phyloP scores from a whole-genome alignment of 2,113 vertebrate species.

The Syngnathoides biaculeatus region DNA sequence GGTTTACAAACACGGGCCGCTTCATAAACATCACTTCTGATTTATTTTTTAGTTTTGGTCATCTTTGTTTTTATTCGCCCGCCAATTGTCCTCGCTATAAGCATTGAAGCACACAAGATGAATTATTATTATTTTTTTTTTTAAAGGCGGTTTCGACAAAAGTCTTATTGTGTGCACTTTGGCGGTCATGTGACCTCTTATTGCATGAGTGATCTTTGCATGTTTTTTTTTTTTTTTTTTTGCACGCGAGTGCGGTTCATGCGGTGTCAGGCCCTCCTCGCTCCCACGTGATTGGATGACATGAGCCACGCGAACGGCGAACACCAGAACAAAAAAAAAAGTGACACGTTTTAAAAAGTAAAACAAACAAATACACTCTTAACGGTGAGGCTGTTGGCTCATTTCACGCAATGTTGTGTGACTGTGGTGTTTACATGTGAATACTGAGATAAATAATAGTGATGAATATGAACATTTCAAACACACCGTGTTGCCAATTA shows the following conservation, averaged over 20 bases:
- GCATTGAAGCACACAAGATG: not conserved
- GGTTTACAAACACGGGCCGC: slow-evolving; percentile 2
- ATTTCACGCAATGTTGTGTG: not conserved
- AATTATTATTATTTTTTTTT: no score
- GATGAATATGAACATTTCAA: slow-evolving; percentile 15
- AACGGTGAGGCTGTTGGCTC: not conserved
- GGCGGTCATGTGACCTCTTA: not conserved
- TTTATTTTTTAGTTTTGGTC: not conserved
- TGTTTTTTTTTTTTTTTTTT: not conserved
- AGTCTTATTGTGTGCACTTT: slow-evolving; percentile 7
- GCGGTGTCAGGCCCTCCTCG: not conserved
- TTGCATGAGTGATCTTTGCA: slow-evolving; percentile 7
- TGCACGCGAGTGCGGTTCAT: not conserved
- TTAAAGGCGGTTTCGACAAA: not conserved
- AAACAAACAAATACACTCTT: not conserved
- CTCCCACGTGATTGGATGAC: not conserved
- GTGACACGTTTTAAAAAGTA: not conserved
- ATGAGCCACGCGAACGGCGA: not conserved
- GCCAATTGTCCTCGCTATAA: not conserved
- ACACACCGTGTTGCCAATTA: slow-evolving; percentile 18
- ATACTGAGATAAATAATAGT: slow-evolving; percentile 3
- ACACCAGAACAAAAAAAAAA: not conserved
- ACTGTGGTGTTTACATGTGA: slow-evolving; percentile 79
- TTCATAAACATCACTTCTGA: not conserved
- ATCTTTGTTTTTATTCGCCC: not conserved